Evolutionary conservation across 2,797 vertebrate genomes (phyloP).

Genomic region (Rhinichthys osculus): DNA sequence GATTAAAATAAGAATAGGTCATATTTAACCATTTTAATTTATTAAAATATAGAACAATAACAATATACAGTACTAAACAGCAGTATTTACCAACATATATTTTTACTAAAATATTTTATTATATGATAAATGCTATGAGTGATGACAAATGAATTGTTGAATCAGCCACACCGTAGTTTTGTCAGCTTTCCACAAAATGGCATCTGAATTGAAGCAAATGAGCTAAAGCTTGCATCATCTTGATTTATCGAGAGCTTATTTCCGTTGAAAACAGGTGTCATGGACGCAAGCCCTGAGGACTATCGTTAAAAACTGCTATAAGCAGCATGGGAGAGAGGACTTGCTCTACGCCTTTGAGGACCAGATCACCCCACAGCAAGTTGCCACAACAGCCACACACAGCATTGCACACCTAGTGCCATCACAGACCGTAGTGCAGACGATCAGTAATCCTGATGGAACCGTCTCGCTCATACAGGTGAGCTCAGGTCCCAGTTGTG

Average conservation of each 20-base stretch:
- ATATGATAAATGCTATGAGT: too few species aligned
- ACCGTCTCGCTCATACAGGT: conserved; percentile 99
- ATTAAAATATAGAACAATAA: neutral
- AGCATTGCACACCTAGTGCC: conserved; percentile 95
- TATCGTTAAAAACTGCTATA: conserved; percentile 99
- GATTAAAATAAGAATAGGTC: neutral
- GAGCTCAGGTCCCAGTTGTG: conserved; percentile 46
- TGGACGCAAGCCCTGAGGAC: conserved; percentile 97
- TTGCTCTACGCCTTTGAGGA: conserved; percentile 97
- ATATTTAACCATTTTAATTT: neutral
- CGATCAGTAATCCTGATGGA: conserved; percentile 97
- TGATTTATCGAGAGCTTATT: neutral
- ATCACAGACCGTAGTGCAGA: conserved; percentile 97
- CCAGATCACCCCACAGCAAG: conserved; percentile 84
- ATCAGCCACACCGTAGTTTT: neutral
- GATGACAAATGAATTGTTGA: neutral
- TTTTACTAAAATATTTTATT: neutral
- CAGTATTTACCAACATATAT: neutral
- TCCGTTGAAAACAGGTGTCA: conserved; percentile 83
- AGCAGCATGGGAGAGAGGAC: conserved; percentile 96
- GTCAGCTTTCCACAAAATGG: neutral
- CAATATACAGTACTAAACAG: neutral
- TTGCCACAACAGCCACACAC: conserved; percentile 84
- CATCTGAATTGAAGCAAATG: neutral
- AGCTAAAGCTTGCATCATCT: conserved; percentile 19